A percentile compares a stretch with the other conserved stretches of the same genome.
These are phyloP conservation scores for Malthinus flaveolus DNA, from an alignment of 2,888 invertebrate genomes.

Conservation along the genomic window DNA sequence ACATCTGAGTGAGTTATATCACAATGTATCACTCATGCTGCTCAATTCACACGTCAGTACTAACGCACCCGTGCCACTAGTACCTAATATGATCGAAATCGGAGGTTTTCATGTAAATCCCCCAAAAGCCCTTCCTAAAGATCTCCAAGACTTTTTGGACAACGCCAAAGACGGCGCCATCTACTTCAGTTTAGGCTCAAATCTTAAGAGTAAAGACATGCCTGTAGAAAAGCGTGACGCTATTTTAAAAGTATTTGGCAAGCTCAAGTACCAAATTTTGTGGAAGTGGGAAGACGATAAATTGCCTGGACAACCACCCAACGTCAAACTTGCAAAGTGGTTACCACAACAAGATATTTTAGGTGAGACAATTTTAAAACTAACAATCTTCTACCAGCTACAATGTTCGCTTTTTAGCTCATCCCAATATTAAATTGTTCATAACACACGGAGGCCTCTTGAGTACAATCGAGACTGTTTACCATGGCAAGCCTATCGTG, in stretches of 20 bases:
- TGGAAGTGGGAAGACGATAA: conserved; percentile 47
- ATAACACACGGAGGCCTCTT: conserved; percentile 10
- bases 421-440: not conserved
- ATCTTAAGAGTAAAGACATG: conserved; percentile 41
- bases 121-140: conserved; percentile 31
- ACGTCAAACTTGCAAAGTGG: conserved; percentile 24
- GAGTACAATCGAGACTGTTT: conserved; percentile 13
- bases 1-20: conserved; percentile 24
- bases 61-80: conserved; percentile 21
- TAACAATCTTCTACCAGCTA: not conserved
- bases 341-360: conserved; percentile 24
- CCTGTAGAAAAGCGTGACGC: conserved; percentile 36
- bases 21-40: conserved; percentile 32
- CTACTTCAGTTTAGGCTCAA: conserved; percentile 50
- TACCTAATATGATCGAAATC: conserved; percentile 36
- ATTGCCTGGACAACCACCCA: conserved; percentile 9
- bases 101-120: conserved; percentile 33
- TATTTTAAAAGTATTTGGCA: conserved; percentile 43
- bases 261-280: conserved; percentile 46
- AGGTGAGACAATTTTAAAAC: conserved; percentile 11
- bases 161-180: conserved; percentile 45
- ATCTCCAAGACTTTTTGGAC: conserved; percentile 44
- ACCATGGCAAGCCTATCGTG: conserved; percentile 11
- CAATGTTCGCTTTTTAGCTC: not conserved
- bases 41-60: conserved; percentile 32